These are phyloP conservation scores for Emberiza fucata DNA, from an alignment of 2,113 vertebrate species.

Conservation along the genomic window DNA sequence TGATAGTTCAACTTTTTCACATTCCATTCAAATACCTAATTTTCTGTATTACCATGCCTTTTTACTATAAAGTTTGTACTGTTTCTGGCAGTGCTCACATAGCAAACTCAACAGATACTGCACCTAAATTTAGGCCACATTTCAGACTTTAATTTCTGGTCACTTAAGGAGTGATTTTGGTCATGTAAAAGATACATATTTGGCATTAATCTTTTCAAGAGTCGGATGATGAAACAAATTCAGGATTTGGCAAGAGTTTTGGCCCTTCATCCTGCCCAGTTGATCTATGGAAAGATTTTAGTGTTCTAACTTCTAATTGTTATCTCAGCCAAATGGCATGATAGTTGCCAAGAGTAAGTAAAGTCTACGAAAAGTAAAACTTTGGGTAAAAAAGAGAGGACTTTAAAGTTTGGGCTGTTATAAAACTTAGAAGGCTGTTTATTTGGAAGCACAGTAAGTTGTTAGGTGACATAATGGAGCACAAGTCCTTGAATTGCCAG, in stretches of 20 bases:
- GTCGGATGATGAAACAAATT: not conserved
- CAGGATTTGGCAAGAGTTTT: not conserved
- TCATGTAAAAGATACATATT: not conserved
- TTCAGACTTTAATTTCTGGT: not conserved
- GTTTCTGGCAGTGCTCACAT: not conserved
- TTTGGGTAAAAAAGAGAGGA: not conserved
- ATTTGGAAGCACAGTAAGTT: conserved; percentile 48
- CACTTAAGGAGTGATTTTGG: not conserved
- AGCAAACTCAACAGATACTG: not conserved
- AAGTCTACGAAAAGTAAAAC: conserved; percentile 39
- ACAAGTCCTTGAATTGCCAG: not conserved
- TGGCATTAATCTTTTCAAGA: not conserved
- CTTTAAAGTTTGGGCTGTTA: conserved; percentile 5
- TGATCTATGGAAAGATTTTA: conserved; percentile 23
- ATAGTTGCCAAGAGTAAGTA: conserved; percentile 29
- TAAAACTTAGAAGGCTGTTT: conserved; percentile 49
- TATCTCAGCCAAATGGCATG: conserved; percentile 5
- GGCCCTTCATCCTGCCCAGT: not conserved
- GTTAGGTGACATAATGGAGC: conserved; percentile 66
- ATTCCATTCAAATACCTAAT: not conserved
- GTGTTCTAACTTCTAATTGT: not conserved
- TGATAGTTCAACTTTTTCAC: not conserved
- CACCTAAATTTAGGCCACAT: not conserved
- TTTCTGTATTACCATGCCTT: not conserved
- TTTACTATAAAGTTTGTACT: not conserved